phyloP scores from a whole-genome alignment of 2,888 invertebrate species.

The Scaptomyza parva region DNA sequence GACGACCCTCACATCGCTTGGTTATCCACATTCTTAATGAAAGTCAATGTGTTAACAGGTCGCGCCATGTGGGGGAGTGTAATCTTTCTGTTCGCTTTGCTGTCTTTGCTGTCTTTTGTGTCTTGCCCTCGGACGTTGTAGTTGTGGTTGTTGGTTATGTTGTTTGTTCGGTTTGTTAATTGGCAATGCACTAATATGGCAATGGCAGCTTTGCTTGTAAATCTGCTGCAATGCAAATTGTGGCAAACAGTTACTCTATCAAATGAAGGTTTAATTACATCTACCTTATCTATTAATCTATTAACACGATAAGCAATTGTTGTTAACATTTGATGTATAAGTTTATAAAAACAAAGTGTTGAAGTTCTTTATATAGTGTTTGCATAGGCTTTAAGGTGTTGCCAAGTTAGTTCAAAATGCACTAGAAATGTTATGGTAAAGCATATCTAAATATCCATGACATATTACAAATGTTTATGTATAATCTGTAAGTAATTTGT shows the following conservation, averaged over 20 bases:
- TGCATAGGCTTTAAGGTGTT: background rate
- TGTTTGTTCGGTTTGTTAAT: slow-evolving; percentile 43
- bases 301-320: background rate
- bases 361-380: no score
- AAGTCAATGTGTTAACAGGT: slow-evolving; percentile 58
- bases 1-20: slow-evolving; percentile 23
- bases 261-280: background rate
- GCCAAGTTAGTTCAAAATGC: background rate
- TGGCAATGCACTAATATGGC: slow-evolving; percentile 33
- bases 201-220: slow-evolving; percentile 7
- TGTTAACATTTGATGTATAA: background rate
- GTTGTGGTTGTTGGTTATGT: slow-evolving; percentile 26
- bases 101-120: slow-evolving; percentile 3
- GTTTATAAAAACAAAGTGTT: no score
- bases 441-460: background rate
- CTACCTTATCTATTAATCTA: background rate
- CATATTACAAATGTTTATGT: slow-evolving; percentile 7
- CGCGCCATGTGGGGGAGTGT: slow-evolving; percentile 16
- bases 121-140: slow-evolving; percentile 28
- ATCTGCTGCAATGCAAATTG: slow-evolving; percentile 11
- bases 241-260: background rate
- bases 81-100: slow-evolving; percentile 2
- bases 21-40: slow-evolving; percentile 67
- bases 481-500: slow-evolving; percentile 28
- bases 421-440: background rate